Evolutionary conservation across 2,888 invertebrate species (phyloP).

Genomic region (Mechanitis mazaeus): DNA sequence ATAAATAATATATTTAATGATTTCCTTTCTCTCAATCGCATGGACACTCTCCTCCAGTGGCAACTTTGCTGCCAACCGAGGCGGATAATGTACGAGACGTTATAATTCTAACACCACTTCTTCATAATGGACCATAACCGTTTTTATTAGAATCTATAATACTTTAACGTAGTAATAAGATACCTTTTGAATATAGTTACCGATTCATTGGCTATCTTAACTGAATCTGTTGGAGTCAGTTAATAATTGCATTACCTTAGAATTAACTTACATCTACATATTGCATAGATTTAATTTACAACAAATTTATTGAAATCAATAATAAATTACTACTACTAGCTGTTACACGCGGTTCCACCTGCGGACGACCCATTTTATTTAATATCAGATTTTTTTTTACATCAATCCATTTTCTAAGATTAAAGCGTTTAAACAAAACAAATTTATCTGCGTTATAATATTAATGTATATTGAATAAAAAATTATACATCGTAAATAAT

Average conservation of each 20-base stretch:
- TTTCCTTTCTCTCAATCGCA: constrained; percentile 4
- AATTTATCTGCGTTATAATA: too few species aligned
- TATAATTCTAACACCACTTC: constrained; percentile 14
- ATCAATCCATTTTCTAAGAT: too few species aligned
- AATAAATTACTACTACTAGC: too few species aligned
- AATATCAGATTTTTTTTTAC: too few species aligned
- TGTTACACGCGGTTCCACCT: too few species aligned
- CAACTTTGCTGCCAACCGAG: constrained; percentile 27
- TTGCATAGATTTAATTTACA: background rate
- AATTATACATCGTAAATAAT: too few species aligned
- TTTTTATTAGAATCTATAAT: constrained; percentile 13
- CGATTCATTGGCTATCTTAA: constrained; percentile 29
- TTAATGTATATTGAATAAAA: too few species aligned
- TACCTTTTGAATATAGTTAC: constrained; percentile 27
- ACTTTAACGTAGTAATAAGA: constrained; percentile 21
- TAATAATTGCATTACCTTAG: background rate
- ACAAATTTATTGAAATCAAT: too few species aligned
- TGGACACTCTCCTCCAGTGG: constrained; percentile 31
- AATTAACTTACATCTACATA: background rate
- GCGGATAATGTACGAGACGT: constrained; percentile 30
- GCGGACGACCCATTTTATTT: too few species aligned
- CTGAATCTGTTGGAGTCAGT: constrained; percentile 10
- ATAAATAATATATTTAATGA: too few species aligned
- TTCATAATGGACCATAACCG: constrained; percentile 15
- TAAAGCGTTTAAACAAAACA: too few species aligned